Base-by-base conservation (phyloP, 2,888 invertebrate species). In the Scaptomyza polygonia region DNA sequence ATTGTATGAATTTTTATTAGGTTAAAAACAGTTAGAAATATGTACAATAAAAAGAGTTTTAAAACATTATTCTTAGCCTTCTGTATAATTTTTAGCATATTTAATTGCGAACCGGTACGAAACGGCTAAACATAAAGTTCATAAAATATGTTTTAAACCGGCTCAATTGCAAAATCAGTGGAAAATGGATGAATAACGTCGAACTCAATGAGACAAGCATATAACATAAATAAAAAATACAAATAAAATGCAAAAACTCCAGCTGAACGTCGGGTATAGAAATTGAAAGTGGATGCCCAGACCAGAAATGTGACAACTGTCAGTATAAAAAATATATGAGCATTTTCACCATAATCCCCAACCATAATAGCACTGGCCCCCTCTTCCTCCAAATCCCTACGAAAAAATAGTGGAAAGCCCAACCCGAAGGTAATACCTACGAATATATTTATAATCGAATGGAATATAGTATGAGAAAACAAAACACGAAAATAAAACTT, bases 261-360 rank as follows among this genome's bases (percentile, higher is more conserved):
- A 0, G 59, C 58, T 0, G 79, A 82, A 8, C 83, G 77, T 0
- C 79, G 79, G 3, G 74, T 52, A 12, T 36, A 39, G 11, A 79
- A 82, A 30, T 77, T 55, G 3, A 67, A 74, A 2, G 49, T 66
- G 0, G 53, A 0, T 0, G 53, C 34, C 82, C 74, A 82, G 25
- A 18, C 21, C 14, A 80, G 6, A 0, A 61, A 55, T 12, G 56
- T 16, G 0, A 34, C 0, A 29, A 74, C 21, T 2, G 65, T 48
- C 2, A 80, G 29, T 5, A 62, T 9, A 6, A 82, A 45, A 12
- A 80, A 82, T 6, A 69, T n/a, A 25, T 69, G 64, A 4, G 51
- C 27, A 21, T 69, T 71, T 1, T 43, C 43, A 3, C 79, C 77
- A 6, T 67, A 67, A 12, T 57, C 42, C 0, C 79, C 77, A 3